A percentile compares a stretch with the other conserved stretches of the same genome.
phyloP scores from a whole-genome alignment of 2,888 invertebrate genomes.

The Cinara cedri region DNA sequence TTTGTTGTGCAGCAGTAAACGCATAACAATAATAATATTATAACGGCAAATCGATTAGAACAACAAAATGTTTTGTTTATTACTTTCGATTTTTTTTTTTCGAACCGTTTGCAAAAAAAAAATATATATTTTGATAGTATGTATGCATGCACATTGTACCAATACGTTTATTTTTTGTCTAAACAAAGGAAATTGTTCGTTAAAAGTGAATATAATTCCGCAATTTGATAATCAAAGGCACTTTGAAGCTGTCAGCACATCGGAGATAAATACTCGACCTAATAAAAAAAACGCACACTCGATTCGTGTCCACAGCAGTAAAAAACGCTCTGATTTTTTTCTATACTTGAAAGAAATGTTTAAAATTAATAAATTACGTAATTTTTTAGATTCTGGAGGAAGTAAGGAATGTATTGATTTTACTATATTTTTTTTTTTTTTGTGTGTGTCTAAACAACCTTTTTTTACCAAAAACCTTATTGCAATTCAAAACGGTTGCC shows the following conservation, averaged over 20 bases:
- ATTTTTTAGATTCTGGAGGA: too few relatives aligned
- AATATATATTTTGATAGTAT: not conserved
- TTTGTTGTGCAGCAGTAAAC: too few relatives aligned
- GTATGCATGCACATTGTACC: too few relatives aligned
- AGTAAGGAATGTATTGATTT: too few relatives aligned
- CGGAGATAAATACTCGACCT: too few relatives aligned
- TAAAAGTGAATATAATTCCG: not conserved
- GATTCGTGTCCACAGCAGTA: not conserved
- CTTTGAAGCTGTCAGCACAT: not conserved
- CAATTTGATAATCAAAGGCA: conserved; percentile 23
- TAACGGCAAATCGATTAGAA: not conserved
- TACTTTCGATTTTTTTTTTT: not conserved
- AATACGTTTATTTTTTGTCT: too few relatives aligned
- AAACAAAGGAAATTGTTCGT: not conserved
- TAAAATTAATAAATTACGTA: not conserved
- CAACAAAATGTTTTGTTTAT: not conserved
- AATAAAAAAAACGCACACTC: not conserved
- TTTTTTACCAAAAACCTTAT: too few relatives aligned
- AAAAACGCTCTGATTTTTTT: not conserved
- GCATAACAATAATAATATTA: too few relatives aligned
- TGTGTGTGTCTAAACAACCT: too few relatives aligned
- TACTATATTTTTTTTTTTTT: not conserved
- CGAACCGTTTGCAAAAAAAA: not conserved
- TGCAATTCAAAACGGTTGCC: too few relatives aligned
- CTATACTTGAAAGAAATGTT: not conserved